These are phyloP conservation scores for Rapana venosa DNA, from an alignment of 2,888 invertebrate genomes.

Conservation along the genomic window DNA sequence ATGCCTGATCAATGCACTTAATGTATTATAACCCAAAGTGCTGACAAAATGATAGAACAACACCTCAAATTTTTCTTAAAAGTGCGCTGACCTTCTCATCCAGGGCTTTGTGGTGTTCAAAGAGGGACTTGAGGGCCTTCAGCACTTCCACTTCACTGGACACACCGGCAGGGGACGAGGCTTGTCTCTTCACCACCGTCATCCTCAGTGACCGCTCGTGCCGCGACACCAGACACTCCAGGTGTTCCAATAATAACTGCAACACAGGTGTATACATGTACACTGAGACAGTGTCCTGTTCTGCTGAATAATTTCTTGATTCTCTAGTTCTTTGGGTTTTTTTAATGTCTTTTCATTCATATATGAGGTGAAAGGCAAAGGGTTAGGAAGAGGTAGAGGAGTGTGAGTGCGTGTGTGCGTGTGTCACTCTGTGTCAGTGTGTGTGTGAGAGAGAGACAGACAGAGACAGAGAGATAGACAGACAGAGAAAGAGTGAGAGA, in stretches of 20 bases:
- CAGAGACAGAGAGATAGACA: slow-evolving; percentile 13
- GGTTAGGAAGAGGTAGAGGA: neutral
- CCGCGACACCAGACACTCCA: slow-evolving; percentile 98
- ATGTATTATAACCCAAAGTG: neutral
- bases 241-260: slow-evolving; percentile 96
- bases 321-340: too few species aligned
- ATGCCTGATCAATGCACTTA: too few species aligned
- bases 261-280: slow-evolving; percentile 61
- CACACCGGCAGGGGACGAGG: slow-evolving; percentile 97
- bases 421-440: too few species aligned
- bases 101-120: slow-evolving; percentile 99
- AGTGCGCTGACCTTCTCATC: slow-evolving; percentile 92
- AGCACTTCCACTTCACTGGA: slow-evolving; percentile 99
- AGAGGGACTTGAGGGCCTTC: slow-evolving; percentile 98
- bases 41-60: too few species aligned
- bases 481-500: slow-evolving; percentile 6
- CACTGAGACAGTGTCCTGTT: too few species aligned
- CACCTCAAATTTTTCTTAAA: too few species aligned
- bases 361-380: neutral
- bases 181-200: slow-evolving; percentile 99
- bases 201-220: slow-evolving; percentile 99
- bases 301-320: too few species aligned
- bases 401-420: too few species aligned
- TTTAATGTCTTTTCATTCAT: too few species aligned
- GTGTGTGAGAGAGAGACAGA: neutral